phyloP scores from a whole-genome alignment of 2,797 vertebrate genomes.

The Eulemur rubriventer region DNA sequence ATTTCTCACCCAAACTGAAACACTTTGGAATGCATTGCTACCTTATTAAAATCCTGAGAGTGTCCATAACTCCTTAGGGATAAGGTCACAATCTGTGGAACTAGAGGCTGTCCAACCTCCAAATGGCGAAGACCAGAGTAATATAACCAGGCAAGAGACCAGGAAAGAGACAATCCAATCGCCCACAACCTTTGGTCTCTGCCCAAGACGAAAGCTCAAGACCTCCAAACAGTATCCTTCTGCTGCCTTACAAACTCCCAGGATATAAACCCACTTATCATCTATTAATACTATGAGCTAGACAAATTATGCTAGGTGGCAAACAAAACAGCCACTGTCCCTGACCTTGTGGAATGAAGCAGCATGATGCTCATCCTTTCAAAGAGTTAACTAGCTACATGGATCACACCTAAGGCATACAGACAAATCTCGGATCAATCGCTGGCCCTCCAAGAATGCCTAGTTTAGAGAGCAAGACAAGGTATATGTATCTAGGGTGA shows the following conservation, averaged over 20 bases:
- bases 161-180: background rate
- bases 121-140: background rate
- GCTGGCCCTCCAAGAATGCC: background rate
- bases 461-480: background rate
- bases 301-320: background rate
- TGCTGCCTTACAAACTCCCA: background rate
- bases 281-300: background rate
- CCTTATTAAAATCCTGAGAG: constrained; percentile 10
- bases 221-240: background rate
- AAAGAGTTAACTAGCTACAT: background rate
- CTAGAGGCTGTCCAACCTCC: background rate
- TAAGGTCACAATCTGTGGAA: background rate
- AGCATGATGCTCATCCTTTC: background rate
- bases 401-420: background rate
- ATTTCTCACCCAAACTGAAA: background rate
- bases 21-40: background rate
- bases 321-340: background rate
- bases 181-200: background rate
- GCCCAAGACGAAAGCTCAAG: background rate
- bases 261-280: background rate
- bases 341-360: background rate
- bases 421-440: background rate
- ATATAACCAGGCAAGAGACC: background rate
- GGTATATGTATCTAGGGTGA: background rate
- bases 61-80: background rate